These are phyloP conservation scores for Vulpes vulpes DNA, from an alignment of 2,113 vertebrate genomes.

Conservation along the genomic window DNA sequence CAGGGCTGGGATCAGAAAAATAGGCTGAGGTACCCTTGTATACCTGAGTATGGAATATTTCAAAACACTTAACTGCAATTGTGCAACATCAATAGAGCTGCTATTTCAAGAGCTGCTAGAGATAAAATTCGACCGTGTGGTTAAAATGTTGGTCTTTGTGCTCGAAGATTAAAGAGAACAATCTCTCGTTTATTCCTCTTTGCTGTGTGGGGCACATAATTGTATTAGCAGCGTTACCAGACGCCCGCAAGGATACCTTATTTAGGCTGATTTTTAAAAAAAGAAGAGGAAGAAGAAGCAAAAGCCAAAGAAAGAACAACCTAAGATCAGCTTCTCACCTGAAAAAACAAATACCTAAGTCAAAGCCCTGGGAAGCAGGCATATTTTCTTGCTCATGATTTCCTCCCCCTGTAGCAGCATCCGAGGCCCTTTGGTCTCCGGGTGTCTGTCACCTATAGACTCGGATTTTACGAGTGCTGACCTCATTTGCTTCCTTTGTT, in stretches of 20 bases:
- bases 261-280: neutral
- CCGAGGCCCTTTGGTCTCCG: constrained; percentile 61
- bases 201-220: neutral
- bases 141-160: constrained; percentile 63
- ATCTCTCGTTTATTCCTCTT: neutral
- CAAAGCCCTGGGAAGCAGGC: constrained; percentile 59
- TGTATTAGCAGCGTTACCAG: constrained; percentile 4
- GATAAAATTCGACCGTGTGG: constrained; percentile 42
- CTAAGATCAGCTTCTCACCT: constrained; percentile 49
- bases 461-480: constrained; percentile 84
- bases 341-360: constrained; percentile 71
- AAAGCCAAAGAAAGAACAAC: too few relatives aligned
- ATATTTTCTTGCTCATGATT: constrained; percentile 54
- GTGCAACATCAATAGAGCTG: neutral
- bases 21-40: neutral
- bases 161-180: constrained; percentile 57
- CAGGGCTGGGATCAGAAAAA: constrained; percentile 65
- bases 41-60: constrained; percentile 42
- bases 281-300: too few relatives aligned
- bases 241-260: constrained; percentile 32
- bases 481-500: constrained; percentile 83
- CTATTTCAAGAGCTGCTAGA: constrained; percentile 42
- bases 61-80: constrained; percentile 66
- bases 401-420: constrained; percentile 30
- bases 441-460: constrained; percentile 54